Percentiles rank a stretch among this genome's conserved stretches.
These are phyloP conservation scores for Cinclus mexicanus DNA, from an alignment of 2,113 vertebrate species.

Conservation along the genomic window DNA sequence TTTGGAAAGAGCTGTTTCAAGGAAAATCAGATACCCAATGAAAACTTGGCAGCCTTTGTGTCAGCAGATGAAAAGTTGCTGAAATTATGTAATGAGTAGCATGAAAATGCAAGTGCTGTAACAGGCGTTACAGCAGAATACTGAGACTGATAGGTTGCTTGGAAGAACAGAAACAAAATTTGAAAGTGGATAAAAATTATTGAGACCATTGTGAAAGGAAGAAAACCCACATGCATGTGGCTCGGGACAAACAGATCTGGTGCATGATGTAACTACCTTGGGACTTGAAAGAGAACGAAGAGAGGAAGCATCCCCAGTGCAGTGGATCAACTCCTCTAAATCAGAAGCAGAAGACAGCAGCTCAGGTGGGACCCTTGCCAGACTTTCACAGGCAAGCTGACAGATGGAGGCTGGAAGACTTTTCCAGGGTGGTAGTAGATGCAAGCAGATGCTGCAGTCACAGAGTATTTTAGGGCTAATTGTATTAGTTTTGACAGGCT, in stretches of 20 bases:
- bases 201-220: not conserved
- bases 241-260: not conserved
- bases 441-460: not conserved
- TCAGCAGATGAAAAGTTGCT: not conserved
- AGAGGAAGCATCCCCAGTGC: not conserved
- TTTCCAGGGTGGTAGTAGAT: not conserved
- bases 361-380: not conserved
- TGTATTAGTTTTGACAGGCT: not conserved
- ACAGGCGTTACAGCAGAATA: not conserved
- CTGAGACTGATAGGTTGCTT: not conserved
- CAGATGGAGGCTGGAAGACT: not conserved
- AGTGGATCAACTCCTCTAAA: not conserved
- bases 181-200: not conserved
- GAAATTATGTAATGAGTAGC: not conserved
- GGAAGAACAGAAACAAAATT: not conserved
- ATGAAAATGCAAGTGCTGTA: not conserved
- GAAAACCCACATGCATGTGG: not conserved
- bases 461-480: not conserved
- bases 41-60: not conserved
- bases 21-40: not conserved
- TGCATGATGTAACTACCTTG: slow-evolving; percentile 1
- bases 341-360: not conserved
- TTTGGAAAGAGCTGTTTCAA: not conserved
- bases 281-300: not conserved
- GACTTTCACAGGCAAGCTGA: not conserved